Evolutionary conservation across 2,888 invertebrate species (phyloP).

Genomic region (Eurytoma californica): DNA sequence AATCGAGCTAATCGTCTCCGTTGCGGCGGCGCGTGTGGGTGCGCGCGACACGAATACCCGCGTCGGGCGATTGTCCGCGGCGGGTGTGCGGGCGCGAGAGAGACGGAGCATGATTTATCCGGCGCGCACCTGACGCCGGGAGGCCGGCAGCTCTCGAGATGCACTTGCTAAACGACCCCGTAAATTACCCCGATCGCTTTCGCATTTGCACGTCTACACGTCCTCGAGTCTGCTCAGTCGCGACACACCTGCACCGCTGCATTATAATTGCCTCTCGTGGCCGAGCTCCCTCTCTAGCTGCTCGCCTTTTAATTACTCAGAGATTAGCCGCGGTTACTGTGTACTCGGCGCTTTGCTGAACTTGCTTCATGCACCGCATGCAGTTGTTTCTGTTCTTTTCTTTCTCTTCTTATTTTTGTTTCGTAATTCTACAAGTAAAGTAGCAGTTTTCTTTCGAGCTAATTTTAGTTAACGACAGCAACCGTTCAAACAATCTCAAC

Average conservation of each 20-base stretch:
- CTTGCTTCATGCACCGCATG: not conserved
- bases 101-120: conserved; percentile 45
- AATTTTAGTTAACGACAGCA: too few relatives aligned
- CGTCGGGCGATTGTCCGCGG: conserved; percentile 5
- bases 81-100: not conserved
- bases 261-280: not conserved
- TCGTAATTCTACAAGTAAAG: too few relatives aligned
- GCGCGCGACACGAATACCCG: not conserved
- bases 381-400: not conserved
- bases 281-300: not conserved
- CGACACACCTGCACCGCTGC: conserved; percentile 11
- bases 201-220: conserved; percentile 23
- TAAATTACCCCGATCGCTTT: conserved; percentile 42
- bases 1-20: conserved; percentile 48
- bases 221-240: not conserved
- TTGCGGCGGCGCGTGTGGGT: conserved; percentile 10
- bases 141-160: conserved; percentile 9
- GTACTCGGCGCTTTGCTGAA: too few relatives aligned
- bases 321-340: not conserved
- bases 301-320: not conserved
- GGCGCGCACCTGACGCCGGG: conserved; percentile 32
- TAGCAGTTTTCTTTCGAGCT: too few relatives aligned
- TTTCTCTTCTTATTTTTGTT: too few relatives aligned
- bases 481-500: too few relatives aligned
- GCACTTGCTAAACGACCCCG: conserved; percentile 45